These are phyloP conservation scores for Phrynocephalus forsythii DNA, from an alignment of 2,797 vertebrate genomes.

Conservation along the genomic window DNA sequence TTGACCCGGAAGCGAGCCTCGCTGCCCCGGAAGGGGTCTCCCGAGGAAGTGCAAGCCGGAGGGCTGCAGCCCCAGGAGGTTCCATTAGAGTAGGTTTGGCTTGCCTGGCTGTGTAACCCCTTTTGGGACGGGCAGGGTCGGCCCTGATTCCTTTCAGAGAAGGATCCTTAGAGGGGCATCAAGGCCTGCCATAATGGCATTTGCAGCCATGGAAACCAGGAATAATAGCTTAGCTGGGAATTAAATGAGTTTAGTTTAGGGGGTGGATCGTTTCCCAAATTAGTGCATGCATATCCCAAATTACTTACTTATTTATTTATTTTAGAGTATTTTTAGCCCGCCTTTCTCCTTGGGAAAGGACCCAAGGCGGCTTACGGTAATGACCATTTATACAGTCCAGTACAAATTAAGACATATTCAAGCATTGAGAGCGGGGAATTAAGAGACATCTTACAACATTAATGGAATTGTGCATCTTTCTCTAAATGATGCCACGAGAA, in stretches of 20 bases:
- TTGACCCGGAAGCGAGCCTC: neutral
- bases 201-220: neutral
- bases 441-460: too few relatives aligned
- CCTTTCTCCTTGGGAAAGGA: too few relatives aligned
- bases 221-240: neutral
- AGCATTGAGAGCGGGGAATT: too few relatives aligned
- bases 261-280: neutral
- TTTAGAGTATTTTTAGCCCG: too few relatives aligned
- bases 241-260: neutral
- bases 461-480: neutral
- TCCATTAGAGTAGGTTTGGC: neutral
- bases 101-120: neutral
- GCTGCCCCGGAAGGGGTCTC: neutral
- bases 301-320: too few relatives aligned
- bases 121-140: neutral
- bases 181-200: neutral
- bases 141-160: too few relatives aligned
- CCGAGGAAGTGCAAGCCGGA: neutral
- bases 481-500: neutral
- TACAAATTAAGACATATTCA: too few relatives aligned
- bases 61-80: neutral
- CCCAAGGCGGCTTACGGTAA: too few relatives aligned
- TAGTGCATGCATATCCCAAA: neutral
- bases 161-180: neutral
- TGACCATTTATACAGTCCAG: too few relatives aligned